These are phyloP conservation scores for Lasioglossum figueresi DNA, from an alignment of 2,888 invertebrate genomes.

Conservation along the genomic window DNA sequence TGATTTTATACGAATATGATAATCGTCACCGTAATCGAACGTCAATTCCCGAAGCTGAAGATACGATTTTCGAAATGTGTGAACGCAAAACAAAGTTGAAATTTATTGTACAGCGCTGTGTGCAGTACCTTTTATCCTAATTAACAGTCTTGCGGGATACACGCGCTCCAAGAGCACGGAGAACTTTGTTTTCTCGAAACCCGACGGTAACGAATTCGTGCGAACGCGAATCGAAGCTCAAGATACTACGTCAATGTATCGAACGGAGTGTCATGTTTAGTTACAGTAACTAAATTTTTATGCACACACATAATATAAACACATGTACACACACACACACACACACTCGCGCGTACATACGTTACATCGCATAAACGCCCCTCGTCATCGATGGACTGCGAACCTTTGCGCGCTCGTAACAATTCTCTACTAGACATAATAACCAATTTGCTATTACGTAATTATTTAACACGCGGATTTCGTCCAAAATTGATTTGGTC, in stretches of 20 bases:
- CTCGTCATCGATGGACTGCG: constrained; percentile 31
- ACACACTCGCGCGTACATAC: not conserved
- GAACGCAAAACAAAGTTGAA: not conserved
- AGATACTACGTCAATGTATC: constrained; percentile 36
- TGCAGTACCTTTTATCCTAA: not conserved
- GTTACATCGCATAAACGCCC: constrained; percentile 33
- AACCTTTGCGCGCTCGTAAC: not conserved
- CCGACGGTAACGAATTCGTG: constrained; percentile 25
- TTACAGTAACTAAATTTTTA: constrained; percentile 49
- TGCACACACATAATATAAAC: not conserved
- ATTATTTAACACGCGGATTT: not conserved
- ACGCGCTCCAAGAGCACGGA: not conserved
- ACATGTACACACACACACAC: constrained; percentile 11
- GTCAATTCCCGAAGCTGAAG: not conserved
- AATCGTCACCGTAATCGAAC: not conserved
- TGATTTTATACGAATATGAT: not conserved
- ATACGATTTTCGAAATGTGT: not conserved
- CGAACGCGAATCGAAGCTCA: constrained; percentile 44
- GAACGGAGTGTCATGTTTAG: constrained; percentile 37
- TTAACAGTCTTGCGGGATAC: not conserved
- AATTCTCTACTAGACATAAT: not conserved
- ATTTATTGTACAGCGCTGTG: not conserved
- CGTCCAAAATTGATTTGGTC: not conserved
- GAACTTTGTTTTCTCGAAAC: constrained; percentile 26
- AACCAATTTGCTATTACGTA: not conserved